Percentiles rank a stretch among this genome's conserved stretches.
Evolutionary conservation across 2,797 vertebrate species (phyloP).

Genomic region (Chaetodon trifasciatus): DNA sequence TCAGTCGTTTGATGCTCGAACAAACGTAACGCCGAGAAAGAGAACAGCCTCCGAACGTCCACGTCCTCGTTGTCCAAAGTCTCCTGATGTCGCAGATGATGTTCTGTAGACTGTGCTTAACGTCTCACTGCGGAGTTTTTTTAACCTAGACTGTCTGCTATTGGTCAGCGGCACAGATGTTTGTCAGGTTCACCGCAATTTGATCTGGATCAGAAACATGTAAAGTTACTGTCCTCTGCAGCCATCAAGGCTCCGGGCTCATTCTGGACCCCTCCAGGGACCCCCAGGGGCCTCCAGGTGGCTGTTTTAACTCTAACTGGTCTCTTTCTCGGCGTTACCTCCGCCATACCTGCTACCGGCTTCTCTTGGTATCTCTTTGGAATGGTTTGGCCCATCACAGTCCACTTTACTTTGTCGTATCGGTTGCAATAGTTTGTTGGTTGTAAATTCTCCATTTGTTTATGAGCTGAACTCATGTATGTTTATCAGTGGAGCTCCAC

Average conservation of each 20-base stretch:
- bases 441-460: slow-evolving; percentile 84
- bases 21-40: slow-evolving; percentile 76
- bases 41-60: slow-evolving; percentile 17
- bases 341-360: slow-evolving; percentile 54
- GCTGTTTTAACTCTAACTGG: neutral
- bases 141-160: neutral
- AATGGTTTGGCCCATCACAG: slow-evolving; percentile 59
- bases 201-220: neutral
- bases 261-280: too few relatives aligned
- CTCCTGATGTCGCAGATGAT: neutral
- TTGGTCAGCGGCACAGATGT: neutral
- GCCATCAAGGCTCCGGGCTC: too few relatives aligned
- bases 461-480: slow-evolving; percentile 82
- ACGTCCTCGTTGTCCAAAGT: neutral
- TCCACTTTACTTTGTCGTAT: slow-evolving; percentile 78
- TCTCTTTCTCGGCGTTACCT: slow-evolving; percentile 79
- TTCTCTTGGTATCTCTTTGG: slow-evolving; percentile 74
- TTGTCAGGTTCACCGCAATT: neutral
- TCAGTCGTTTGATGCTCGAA: slow-evolving; percentile 70
- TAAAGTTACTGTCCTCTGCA: neutral
- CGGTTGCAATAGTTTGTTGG: slow-evolving; percentile 85
- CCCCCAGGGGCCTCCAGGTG: too few relatives aligned
- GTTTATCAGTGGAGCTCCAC: slow-evolving; percentile 84
- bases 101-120: too few relatives aligned
- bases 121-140: too few relatives aligned